Base-by-base conservation (phyloP, 2,888 invertebrate species). In the Boloria selene region DNA sequence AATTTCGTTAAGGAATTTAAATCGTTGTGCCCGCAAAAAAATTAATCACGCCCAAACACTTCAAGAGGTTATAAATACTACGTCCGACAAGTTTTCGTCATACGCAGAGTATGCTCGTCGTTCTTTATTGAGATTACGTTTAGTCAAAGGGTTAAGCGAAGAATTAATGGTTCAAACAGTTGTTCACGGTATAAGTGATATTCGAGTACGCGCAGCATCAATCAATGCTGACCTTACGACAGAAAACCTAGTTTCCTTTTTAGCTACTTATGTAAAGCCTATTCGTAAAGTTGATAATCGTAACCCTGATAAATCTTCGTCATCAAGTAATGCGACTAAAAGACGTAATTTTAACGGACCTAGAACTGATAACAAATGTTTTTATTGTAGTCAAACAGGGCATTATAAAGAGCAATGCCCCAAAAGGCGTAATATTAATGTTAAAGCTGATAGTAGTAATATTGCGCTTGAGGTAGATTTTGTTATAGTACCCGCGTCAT, bases 51-150 rank as follows among this genome's bases (percentile, higher is more conserved):
- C 31, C 0, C 31, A 31, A 31, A 31, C 6, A 6, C 31, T 31
- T 31, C 31, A 51, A 38, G 73, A 74, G 0, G 69, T 71, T 10
- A 74, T 75, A 74, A 65, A 55, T 51, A 70, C 72, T 0, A 72
- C 65, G 0, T 77, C 77, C 0, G 71, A 73, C 38, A 70, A 65
- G 6, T 77, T 68, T 49, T 0, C 55, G 0, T 71, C 75, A 0
- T 79, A 77, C 22, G 74, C 76, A 0, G 77, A 78, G 18, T 79
- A 78, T 44, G 78, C 75, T 0, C 68, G 77, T 13, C 67, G 73
- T 0, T 67, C 77, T 0, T 17, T 78, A 13, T 54, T 78, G 1
- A 70, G 77, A 0, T 56, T 77, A 13, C 54, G 68, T 2, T 67
- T 77, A 13, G 72, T 77, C 2, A 62, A 69, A 31, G 75, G 77